phyloP scores from a whole-genome alignment of 2,113 vertebrate genomes.

The Petromus typicus region DNA sequence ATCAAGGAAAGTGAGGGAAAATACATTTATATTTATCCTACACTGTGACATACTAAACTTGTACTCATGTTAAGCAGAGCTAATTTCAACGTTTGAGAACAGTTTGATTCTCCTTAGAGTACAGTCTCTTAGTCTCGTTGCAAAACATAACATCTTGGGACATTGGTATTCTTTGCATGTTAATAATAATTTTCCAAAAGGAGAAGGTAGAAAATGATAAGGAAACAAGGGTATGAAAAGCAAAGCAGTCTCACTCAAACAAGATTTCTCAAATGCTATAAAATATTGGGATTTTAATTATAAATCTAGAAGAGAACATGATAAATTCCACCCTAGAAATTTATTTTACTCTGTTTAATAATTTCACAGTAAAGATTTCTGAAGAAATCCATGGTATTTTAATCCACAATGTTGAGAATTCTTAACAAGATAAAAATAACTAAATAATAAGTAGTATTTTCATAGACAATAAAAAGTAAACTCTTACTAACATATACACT shows the following conservation, averaged over 20 bases:
- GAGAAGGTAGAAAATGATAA: neutral
- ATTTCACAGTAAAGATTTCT: neutral
- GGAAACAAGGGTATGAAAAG: neutral
- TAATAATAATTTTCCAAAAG: neutral
- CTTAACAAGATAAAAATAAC: neutral
- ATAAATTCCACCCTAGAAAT: neutral
- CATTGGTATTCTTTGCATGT: neutral
- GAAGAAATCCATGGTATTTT: neutral
- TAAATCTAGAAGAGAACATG: neutral
- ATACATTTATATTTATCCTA: neutral
- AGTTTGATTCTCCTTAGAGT: neutral
- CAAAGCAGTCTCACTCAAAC: neutral
- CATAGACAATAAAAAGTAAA: neutral
- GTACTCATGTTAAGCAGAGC: neutral
- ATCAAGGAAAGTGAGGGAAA: neutral
- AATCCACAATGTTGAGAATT: neutral
- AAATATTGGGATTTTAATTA: neutral
- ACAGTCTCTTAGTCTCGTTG: neutral
- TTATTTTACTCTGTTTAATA: slow-evolving; percentile 7
- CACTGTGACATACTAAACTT: neutral
- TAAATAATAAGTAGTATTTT: neutral
- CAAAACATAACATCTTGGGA: neutral
- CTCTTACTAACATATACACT: neutral
- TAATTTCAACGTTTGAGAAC: slow-evolving; percentile 16
- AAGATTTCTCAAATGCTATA: neutral